Percentiles rank a stretch among this genome's conserved stretches.
Conservation (phyloP, 2,113 vertebrate species). For the Chamaea fasciata region DNA sequence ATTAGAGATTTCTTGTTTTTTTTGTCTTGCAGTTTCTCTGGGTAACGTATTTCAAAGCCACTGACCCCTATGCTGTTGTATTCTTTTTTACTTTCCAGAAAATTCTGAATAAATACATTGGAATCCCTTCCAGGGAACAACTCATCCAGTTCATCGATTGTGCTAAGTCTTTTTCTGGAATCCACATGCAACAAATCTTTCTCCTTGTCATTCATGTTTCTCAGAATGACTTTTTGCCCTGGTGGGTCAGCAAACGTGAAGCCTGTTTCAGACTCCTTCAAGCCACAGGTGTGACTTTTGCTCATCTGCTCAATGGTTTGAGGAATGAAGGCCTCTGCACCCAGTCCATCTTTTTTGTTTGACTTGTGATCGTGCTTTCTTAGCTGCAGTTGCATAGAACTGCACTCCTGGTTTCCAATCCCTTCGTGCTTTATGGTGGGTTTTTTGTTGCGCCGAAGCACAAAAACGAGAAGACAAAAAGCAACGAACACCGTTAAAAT, state of each 20-base stretch:
- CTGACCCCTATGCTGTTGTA: conserved; percentile 98
- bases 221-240: conserved; percentile 88
- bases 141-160: conserved; percentile 97
- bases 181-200: conserved; percentile 88
- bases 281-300: conserved; percentile 92
- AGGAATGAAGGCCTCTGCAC: conserved; percentile 91
- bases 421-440: conserved; percentile 88
- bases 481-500: conserved; percentile 97
- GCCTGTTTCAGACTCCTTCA: conserved; percentile 88
- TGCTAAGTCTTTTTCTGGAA: conserved; percentile 92
- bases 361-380: conserved; percentile 87
- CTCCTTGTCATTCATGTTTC: conserved; percentile 87
- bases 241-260: conserved; percentile 90
- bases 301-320: conserved; percentile 98
- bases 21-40: conserved; percentile 95
- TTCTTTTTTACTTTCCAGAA: conserved; percentile 93
- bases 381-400: conserved; percentile 90
- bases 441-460: conserved; percentile 94
- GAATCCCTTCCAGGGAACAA: conserved; percentile 92
- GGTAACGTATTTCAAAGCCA: conserved; percentile 95
- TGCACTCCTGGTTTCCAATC: conserved; percentile 87
- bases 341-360: conserved; percentile 87
- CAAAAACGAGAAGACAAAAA: conserved; percentile 96
- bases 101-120: conserved; percentile 95
- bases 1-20: conserved; percentile 95